Conservation (phyloP, 2,113 vertebrate species). For the Rhagologus leucostigma region DNA sequence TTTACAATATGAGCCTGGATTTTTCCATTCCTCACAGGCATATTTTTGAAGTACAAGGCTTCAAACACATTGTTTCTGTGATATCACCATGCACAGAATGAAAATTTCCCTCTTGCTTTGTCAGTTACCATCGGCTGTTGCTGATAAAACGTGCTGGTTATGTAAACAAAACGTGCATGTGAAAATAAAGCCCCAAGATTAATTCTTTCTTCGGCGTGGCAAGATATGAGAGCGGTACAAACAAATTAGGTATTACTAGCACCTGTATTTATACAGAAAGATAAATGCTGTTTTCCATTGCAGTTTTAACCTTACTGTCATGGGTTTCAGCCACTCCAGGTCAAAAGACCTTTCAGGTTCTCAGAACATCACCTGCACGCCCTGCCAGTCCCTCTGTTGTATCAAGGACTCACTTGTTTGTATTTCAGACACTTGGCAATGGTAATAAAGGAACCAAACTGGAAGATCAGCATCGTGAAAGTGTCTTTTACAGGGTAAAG, state of each 20-base stretch:
- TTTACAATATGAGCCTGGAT: conserved; percentile 14
- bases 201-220: neutral
- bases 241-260: neutral
- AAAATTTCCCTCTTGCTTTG: conserved; percentile 40
- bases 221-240: neutral
- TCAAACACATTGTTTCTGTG: conserved; percentile 44
- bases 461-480: neutral
- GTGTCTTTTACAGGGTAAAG: neutral
- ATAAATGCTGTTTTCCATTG: neutral
- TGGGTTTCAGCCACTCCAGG: neutral
- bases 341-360: neutral
- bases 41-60: conserved; percentile 46
- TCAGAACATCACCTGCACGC: neutral
- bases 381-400: neutral
- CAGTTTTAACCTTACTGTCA: neutral
- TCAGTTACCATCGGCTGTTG: neutral
- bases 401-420: rapidly evolving
- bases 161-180: conserved; percentile 27
- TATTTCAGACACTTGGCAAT: neutral
- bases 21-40: conserved; percentile 49
- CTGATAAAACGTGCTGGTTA: conserved; percentile 33
- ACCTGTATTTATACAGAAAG: neutral
- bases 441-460: neutral
- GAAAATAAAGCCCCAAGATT: conserved; percentile 14
- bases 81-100: conserved; percentile 28